These are phyloP conservation scores for Dendropsophus ebraccatus DNA, from an alignment of 2,113 vertebrate genomes.

Conservation along the genomic window DNA sequence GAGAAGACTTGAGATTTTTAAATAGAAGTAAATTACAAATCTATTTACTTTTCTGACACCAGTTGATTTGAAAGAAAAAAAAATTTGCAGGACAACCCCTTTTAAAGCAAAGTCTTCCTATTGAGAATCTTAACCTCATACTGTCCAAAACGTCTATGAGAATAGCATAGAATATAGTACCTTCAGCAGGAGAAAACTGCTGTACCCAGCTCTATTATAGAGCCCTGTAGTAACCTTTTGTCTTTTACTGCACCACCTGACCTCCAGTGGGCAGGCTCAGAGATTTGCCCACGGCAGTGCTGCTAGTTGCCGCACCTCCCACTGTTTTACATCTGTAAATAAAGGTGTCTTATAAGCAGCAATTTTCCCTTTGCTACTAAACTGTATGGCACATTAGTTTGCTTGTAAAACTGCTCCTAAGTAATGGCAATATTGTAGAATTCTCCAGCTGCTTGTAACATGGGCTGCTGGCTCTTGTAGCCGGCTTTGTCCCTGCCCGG, in stretches of 20 bases:
- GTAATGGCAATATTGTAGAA: background rate
- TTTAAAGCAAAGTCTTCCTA: too few relatives aligned
- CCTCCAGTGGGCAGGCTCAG: background rate
- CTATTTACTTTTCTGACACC: too few relatives aligned
- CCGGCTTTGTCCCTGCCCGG: background rate
- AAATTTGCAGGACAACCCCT: too few relatives aligned
- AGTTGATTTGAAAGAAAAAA: too few relatives aligned
- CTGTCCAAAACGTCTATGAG: too few relatives aligned
- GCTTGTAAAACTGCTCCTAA: conserved; percentile 13
- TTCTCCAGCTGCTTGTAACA: conserved; percentile 14
- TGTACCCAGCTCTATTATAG: background rate
- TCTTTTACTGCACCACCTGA: background rate
- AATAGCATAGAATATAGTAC: too few relatives aligned
- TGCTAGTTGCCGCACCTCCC: background rate
- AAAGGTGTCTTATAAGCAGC: background rate
- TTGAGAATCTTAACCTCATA: too few relatives aligned
- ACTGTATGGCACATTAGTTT: background rate
- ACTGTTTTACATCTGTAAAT: background rate
- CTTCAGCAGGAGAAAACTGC: background rate
- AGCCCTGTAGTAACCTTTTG: background rate
- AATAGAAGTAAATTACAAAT: too few relatives aligned
- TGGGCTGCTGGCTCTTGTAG: conserved; percentile 18
- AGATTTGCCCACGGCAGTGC: background rate
- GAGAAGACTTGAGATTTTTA: too few relatives aligned
- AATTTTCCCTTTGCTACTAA: background rate